Percentiles rank a stretch among this genome's conserved stretches.
Conservation (phyloP, 2,113 vertebrate genomes). For the human region GRCh38 chr3:42170001-42170500, state of each 20-base stretch:
- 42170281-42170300: neutral
- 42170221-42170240: neutral
- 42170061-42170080: neutral
- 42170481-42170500: neutral
- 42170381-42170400: neutral
- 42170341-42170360: neutral
- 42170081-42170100: neutral
- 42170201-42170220: neutral
- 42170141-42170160: neutral
- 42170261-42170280: neutral
- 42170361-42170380: neutral
- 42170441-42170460: neutral
- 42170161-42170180: neutral
- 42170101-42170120: rapidly evolving
- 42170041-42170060: neutral
- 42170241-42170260: neutral
- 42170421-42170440: neutral
- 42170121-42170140: neutral
- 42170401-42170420: neutral
- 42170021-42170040: rapidly evolving
- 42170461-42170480: neutral
- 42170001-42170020: neutral
- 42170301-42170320: neutral
- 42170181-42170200: neutral
- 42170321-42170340: too few relatives aligned